Base-by-base conservation (phyloP, 64 coral and sea anemone species). In the Stichodactyla mertensii region DNA sequence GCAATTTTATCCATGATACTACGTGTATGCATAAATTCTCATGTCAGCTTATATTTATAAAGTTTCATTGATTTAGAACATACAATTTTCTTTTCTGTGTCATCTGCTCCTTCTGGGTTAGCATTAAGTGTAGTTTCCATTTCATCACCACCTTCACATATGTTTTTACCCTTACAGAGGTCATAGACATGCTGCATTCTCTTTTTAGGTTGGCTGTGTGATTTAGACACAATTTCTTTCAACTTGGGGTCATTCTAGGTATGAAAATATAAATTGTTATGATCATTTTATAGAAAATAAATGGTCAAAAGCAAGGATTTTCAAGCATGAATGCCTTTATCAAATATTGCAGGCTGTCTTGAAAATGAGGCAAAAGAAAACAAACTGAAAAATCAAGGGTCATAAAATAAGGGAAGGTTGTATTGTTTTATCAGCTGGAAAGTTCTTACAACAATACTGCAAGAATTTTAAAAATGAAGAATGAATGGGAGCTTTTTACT, bases 61-160 rank as follows among this genome's bases (percentile, higher is more conserved):
- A 66, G 14, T 62, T 62, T 70, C 22, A 7, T 8, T 70, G 6
- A 7, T 10, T 74, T 45, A 2, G 36, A 11, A 67, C 85, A 82
- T 86, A 98, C 95, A 87, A 91, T 87, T 83, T 98, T 98, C 77
- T 89, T 94, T 56, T 98, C 95, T 18, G 90, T 87, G 61, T 98
- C 95, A 55, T 91, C 89, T 14, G 64, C 88, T 22, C 86, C 92
- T 85, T 88, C 78, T 84, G 57, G 80, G 84, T 74, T 85, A 20
- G 51, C 51, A 19, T 52, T 55, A 0, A 81, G 78, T 1, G 78
- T 81, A 20, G 90, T 92, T 79, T 98, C 95, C 90, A 98, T 87
- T 59, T 92, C 83, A 77, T 98, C 95, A 19, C 95, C 95, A 57
- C 95, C 95, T 92, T 98, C 95, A 86, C 95, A 98, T 69, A 98